Conservation (phyloP, 1,140 invertebrate genomes). For the Drosophila seguyi region DNA sequence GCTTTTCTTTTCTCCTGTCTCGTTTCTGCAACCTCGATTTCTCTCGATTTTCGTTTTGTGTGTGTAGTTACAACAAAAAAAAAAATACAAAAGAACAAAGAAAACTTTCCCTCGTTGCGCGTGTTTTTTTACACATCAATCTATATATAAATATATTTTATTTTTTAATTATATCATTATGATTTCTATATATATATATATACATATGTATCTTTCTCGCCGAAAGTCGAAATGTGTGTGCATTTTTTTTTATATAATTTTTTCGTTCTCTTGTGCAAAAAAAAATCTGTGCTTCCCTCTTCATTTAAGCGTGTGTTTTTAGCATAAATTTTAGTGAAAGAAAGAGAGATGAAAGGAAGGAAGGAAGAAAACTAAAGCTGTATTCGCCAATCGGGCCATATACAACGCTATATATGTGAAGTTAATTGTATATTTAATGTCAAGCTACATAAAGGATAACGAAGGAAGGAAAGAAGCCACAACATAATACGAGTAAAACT, state of each 20-base stretch:
- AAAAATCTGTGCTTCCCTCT: slow-evolving; percentile 83
- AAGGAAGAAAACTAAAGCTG: slow-evolving; percentile 45
- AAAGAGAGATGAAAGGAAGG: neutral
- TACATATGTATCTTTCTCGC: slow-evolving; percentile 26
- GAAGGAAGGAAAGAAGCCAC: slow-evolving; percentile 9
- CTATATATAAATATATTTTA: slow-evolving; percentile 49
- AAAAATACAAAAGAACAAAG: neutral
- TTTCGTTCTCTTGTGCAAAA: slow-evolving; percentile 75
- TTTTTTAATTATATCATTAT: slow-evolving; percentile 61
- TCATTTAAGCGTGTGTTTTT: slow-evolving; percentile 84
- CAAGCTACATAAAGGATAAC: slow-evolving; percentile 60
- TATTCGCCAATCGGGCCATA: slow-evolving; percentile 51
- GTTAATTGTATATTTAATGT: slow-evolving; percentile 81
- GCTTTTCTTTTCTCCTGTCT: slow-evolving; percentile 27
- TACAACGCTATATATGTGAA: slow-evolving; percentile 58
- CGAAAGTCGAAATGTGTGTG: slow-evolving; percentile 47
- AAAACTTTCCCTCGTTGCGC: slow-evolving; percentile 16
- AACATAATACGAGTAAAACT: slow-evolving; percentile 60
- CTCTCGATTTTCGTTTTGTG: slow-evolving; percentile 37
- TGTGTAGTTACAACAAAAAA: slow-evolving; percentile 54
- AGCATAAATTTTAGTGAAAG: slow-evolving; percentile 83
- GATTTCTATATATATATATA: slow-evolving; percentile 19
- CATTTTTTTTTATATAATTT: slow-evolving; percentile 43
- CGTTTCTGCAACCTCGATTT: slow-evolving; percentile 13
- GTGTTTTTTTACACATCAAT: slow-evolving; percentile 32